phyloP scores from a whole-genome alignment of 2,888 invertebrate species.

The Eubasilissa splendida region DNA sequence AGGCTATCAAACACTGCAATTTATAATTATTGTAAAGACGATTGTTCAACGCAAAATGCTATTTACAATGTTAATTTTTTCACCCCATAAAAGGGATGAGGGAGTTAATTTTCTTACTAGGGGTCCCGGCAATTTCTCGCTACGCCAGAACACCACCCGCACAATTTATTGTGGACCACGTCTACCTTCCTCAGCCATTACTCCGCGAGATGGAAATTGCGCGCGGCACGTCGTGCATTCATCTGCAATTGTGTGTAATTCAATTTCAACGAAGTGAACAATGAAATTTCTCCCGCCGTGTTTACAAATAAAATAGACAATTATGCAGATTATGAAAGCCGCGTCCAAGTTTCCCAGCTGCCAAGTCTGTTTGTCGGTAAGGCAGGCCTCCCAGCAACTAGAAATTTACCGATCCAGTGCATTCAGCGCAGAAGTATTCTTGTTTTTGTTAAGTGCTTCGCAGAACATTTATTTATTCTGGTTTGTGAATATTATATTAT shows the following conservation, averaged over 20 bases:
- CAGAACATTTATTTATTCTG: background rate
- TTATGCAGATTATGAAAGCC: conserved; percentile 45
- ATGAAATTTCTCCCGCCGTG: conserved; percentile 21
- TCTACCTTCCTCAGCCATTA: background rate
- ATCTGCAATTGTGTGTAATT: conserved; percentile 39
- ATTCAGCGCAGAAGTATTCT: background rate
- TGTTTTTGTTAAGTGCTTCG: background rate
- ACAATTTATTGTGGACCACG: no score
- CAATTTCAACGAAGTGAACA: conserved; percentile 43
- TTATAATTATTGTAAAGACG: no score
- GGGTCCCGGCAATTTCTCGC: no score
- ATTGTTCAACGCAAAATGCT: no score
- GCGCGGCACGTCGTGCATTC: conserved; percentile 11
- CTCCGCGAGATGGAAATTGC: conserved; percentile 13
- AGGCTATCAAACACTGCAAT: no score
- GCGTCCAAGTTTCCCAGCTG: conserved; percentile 8
- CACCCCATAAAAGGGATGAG: no score
- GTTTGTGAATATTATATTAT: no score
- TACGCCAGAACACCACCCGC: no score
- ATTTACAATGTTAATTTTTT: no score
- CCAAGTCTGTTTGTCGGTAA: no score
- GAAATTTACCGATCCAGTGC: conserved; percentile 8
- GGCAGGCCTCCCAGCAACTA: background rate
- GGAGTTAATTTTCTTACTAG: no score
- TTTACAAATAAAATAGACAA: conserved; percentile 55